These are phyloP conservation scores for Porites divaricata DNA, from an alignment of 92 coral and sea anemone species.

Conservation along the genomic window DNA sequence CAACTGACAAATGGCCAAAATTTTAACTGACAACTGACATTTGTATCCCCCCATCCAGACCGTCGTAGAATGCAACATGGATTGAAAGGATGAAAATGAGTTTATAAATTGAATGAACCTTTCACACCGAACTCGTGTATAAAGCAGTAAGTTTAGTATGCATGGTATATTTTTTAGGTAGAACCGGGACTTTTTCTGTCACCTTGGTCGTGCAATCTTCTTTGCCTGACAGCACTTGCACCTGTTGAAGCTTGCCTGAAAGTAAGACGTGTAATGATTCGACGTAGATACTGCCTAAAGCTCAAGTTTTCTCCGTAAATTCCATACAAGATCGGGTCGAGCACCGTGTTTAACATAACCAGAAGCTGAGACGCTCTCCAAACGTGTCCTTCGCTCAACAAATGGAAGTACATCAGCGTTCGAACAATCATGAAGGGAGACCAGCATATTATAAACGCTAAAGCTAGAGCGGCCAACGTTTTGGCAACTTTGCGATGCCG, in stretches of 20 bases:
- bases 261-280: background rate
- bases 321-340: conserved; percentile 52
- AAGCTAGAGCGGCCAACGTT: conserved; percentile 22
- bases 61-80: too few species aligned
- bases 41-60: too few species aligned
- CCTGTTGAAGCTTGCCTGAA: background rate
- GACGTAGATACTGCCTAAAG: background rate
- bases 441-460: conserved; percentile 52
- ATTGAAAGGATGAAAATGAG: too few species aligned
- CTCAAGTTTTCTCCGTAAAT: conserved; percentile 34
- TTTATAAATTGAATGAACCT: too few species aligned
- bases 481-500: conserved; percentile 45
- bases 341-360: conserved; percentile 32
- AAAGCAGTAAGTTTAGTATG: too few species aligned
- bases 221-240: background rate
- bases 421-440: conserved; percentile 47
- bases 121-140: too few species aligned
- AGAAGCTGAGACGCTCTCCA: conserved; percentile 55
- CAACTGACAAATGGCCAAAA: too few species aligned
- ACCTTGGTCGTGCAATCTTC: too few species aligned
- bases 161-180: too few species aligned
- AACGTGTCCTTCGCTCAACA: conserved; percentile 22
- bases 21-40: too few species aligned
- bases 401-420: conserved; percentile 43
- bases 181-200: too few species aligned